These are phyloP conservation scores for Ryuthela nishihirai DNA, from an alignment of 2,888 invertebrate genomes.

Conservation along the genomic window DNA sequence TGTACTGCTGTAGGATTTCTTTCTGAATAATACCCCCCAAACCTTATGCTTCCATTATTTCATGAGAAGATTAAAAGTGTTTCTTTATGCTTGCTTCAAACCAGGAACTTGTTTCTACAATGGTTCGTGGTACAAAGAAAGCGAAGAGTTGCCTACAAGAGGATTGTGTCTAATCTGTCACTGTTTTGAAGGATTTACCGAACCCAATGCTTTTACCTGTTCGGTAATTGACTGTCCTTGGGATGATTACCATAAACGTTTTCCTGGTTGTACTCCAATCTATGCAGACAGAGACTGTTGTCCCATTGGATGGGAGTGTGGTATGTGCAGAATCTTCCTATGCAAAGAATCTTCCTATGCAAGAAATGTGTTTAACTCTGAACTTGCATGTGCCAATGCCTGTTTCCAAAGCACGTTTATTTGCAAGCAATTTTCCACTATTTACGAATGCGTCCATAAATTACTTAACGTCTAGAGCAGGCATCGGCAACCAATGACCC, in stretches of 20 bases:
- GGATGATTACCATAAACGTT: slow-evolving; percentile 29
- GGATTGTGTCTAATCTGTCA: slow-evolving; percentile 25
- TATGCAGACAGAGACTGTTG: slow-evolving; percentile 36
- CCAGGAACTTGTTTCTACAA: slow-evolving; percentile 30
- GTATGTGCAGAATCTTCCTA: slow-evolving; percentile 11
- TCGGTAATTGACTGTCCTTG: slow-evolving; percentile 34
- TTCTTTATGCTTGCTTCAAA: neutral
- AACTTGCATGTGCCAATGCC: no score
- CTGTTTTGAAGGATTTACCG: slow-evolving; percentile 21
- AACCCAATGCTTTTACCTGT: slow-evolving; percentile 32
- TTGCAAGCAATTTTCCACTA: no score
- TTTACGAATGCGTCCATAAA: no score
- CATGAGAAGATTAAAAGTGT: no score
- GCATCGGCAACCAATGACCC: no score
- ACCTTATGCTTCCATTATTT: no score
- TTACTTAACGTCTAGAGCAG: no score
- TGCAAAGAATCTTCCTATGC: no score
- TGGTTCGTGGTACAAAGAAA: slow-evolving; percentile 29
- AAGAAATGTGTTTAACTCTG: no score
- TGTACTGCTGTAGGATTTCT: no score
- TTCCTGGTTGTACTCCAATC: slow-evolving; percentile 31
- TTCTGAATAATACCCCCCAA: no score
- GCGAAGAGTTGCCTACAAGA: slow-evolving; percentile 21
- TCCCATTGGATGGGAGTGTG: slow-evolving; percentile 35
- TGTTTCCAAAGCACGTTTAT: no score